Conservation (phyloP, 2,113 vertebrate genomes). For the Oryzias celebensis region DNA sequence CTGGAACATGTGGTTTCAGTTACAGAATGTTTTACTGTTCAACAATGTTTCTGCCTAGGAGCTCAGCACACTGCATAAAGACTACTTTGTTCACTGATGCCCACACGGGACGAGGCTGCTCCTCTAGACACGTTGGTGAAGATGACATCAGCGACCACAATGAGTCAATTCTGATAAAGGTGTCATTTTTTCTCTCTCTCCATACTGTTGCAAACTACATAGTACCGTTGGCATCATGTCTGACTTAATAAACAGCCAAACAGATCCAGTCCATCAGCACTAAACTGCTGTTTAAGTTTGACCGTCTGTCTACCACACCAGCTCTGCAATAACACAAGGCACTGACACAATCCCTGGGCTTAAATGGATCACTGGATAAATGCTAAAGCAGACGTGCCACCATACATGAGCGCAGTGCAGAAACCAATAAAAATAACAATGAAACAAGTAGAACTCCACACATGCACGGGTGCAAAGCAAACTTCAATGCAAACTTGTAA, state of each 20-base stretch:
- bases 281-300: conserved; percentile 9
- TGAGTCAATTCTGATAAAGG: conserved; percentile 50
- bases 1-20: conserved; percentile 80
- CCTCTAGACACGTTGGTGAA: conserved; percentile 36
- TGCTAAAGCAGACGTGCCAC: conserved; percentile 35
- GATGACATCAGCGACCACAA: conserved; percentile 65
- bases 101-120: conserved; percentile 68
- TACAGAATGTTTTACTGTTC: conserved; percentile 80
- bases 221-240: conserved; percentile 12
- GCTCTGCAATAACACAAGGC: conserved; percentile 4
- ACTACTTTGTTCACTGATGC: conserved; percentile 80
- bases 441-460: conserved; percentile 35
- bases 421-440: conserved; percentile 56
- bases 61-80: conserved; percentile 79
- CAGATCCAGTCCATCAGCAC: conserved; percentile 19
- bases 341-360: conserved; percentile 21
- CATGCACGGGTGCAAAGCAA: conserved; percentile 40
- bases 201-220: conserved; percentile 33
- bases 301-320: conserved; percentile 3
- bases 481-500: conserved; percentile 35
- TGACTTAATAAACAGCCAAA: conserved; percentile 31
- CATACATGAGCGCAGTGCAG: conserved; percentile 26
- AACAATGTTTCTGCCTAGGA: conserved; percentile 81
- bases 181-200: conserved; percentile 44
- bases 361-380: conserved; percentile 33